These are phyloP conservation scores for Paradoxurus hermaphroditus DNA, from an alignment of 2,113 vertebrate species.

Conservation along the genomic window DNA sequence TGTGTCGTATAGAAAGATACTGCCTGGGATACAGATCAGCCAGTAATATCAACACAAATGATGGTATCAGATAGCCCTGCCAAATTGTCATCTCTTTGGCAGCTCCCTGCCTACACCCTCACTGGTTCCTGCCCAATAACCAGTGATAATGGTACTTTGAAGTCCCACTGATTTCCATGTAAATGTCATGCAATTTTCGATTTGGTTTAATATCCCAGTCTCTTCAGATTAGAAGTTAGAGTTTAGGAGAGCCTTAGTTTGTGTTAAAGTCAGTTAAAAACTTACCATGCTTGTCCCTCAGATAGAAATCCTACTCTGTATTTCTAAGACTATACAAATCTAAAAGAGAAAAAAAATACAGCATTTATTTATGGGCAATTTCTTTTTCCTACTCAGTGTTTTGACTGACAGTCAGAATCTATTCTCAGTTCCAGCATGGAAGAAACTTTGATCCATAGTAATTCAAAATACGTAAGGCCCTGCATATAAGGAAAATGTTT, in stretches of 20 bases:
- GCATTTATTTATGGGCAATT: not conserved
- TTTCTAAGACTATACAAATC: not conserved
- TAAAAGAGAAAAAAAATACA: not conserved
- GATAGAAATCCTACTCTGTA: not conserved
- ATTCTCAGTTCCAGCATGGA: not conserved
- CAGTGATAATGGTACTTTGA: not conserved
- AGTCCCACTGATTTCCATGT: not conserved
- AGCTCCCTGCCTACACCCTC: not conserved
- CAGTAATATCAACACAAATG: not conserved
- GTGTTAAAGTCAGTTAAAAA: not conserved
- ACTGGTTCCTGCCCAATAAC: not conserved
- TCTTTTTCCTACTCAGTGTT: not conserved
- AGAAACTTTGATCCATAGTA: not conserved
- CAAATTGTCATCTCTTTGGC: not conserved
- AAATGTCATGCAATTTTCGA: not conserved
- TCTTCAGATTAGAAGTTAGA: not conserved
- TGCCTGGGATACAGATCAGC: not conserved
- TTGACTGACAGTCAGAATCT: not conserved
- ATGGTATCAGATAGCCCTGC: not conserved
- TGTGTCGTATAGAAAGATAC: not conserved
- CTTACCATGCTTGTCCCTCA: not conserved
- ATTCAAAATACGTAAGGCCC: not conserved
- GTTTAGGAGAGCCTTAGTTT: not conserved
- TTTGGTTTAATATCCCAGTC: not conserved
- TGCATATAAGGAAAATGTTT: not conserved